Base-by-base conservation (phyloP, 2,888 invertebrate species). In the Cyaniris semiargus region DNA sequence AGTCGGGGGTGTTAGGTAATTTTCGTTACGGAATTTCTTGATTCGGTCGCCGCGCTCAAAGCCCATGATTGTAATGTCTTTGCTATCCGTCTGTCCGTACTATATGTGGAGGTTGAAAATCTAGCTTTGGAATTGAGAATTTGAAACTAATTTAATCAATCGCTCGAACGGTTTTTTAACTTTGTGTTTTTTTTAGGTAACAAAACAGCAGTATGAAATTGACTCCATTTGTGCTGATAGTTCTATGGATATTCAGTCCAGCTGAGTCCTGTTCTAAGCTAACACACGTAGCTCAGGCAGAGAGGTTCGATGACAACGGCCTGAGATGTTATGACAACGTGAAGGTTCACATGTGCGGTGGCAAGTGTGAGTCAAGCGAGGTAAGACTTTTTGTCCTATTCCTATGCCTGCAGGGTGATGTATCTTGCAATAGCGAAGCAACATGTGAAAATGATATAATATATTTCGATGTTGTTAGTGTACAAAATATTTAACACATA, bases 281-380 rank as follows among this genome's bases (percentile, higher is more conserved):
- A 4, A 87, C 96, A 53, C 96, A 96, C 86, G 95, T 95, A 0
- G 96, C 96, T 81, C 94, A 94, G 74, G 96, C 96, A 0, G 95
- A 95, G 7, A 96, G 96, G 83, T 87, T 90, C 0, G 96, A 96
- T 83, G 92, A 91, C 38, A 92, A 93, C 44, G 97, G 97, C 0
- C 94, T 95, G 18, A 95, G 95, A 78, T 97, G 97, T 86, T 96
- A 96, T 96, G 97, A 97, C 83, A 93, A 94, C 76, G 95, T 97
- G 15, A 95, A 95, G 60, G 96, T 97, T 0, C 95, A 96, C 86
- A 96, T 97, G 0, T 97, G 97, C 86, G 97, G 97, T 94, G 97
- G 97, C 23, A 93, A 97, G 76, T 98, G 97, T 85, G 97, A 97
- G 86, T 97, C 97, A 0, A 96, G 96, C 86, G 97, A 97, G 95